These are phyloP conservation scores for Ovis canadensis DNA, from an alignment of 2,113 vertebrate genomes.

Conservation along the genomic window DNA sequence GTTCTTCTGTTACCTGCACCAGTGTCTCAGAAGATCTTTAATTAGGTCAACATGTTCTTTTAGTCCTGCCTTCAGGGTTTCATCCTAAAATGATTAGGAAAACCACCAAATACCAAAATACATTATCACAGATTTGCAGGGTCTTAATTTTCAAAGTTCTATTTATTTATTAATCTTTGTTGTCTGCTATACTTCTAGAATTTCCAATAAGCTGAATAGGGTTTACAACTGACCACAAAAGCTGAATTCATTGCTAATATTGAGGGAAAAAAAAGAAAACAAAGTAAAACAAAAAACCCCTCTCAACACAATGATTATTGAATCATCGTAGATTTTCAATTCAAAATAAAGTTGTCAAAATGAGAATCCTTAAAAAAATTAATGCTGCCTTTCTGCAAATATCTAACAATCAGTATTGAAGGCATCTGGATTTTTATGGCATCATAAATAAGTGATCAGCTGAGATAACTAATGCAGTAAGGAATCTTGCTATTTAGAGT, in stretches of 20 bases:
- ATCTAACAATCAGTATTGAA: slow-evolving; percentile 70
- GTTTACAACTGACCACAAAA: slow-evolving; percentile 40
- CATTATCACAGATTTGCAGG: neutral
- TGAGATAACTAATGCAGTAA: slow-evolving; percentile 64
- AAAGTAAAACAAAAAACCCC: neutral
- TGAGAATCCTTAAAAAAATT: slow-evolving; percentile 56
- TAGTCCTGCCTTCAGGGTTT: neutral
- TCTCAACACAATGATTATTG: slow-evolving; percentile 45
- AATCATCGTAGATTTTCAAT: slow-evolving; percentile 59
- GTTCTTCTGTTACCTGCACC: neutral
- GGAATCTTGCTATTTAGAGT: slow-evolving; percentile 68
- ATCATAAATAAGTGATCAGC: slow-evolving; percentile 78
- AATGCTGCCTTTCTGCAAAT: slow-evolving; percentile 74
- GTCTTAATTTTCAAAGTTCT: neutral
- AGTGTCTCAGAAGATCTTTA: neutral
- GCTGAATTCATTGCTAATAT: slow-evolving; percentile 51
- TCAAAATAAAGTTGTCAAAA: slow-evolving; percentile 62
- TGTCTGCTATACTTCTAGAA: slow-evolving; percentile 41
- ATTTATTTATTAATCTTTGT: neutral
- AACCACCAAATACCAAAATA: neutral
- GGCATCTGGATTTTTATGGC: slow-evolving; percentile 72
- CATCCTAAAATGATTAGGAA: neutral
- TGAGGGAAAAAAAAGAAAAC: neutral
- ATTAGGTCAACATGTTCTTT: neutral
- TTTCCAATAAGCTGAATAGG: slow-evolving; percentile 52